A percentile compares a stretch with the other conserved stretches of the same genome.
Evolutionary conservation across 2,113 vertebrate species (phyloP).

Genomic region (Colossoma macropomum): DNA sequence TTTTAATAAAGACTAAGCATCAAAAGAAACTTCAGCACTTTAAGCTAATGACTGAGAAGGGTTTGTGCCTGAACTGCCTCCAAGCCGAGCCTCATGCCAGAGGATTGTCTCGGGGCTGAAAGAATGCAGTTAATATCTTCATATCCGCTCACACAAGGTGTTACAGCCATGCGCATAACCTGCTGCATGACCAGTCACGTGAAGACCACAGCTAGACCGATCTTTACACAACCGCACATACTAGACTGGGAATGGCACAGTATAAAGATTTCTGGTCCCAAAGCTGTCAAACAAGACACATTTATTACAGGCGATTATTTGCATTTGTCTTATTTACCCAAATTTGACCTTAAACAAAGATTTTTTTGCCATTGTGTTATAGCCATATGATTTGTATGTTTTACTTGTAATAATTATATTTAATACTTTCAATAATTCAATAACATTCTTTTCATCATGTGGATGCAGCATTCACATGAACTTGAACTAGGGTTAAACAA

Average conservation of each 20-base stretch:
- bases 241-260: slow-evolving; percentile 28
- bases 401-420: no score
- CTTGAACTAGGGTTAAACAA: no score
- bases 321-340: no score
- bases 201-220: slow-evolving; percentile 55
- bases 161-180: slow-evolving; percentile 66
- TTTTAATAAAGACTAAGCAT: slow-evolving; percentile 17
- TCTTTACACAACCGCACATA: slow-evolving; percentile 61
- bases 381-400: no score
- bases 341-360: no score
- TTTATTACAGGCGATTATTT: no score
- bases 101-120: slow-evolving; percentile 53
- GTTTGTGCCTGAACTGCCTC: slow-evolving; percentile 47
- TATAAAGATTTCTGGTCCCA: no score
- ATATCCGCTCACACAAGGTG: slow-evolving; percentile 62
- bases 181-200: slow-evolving; percentile 78
- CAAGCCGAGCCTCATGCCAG: slow-evolving; percentile 31
- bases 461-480: no score
- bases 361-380: no score
- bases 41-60: slow-evolving; percentile 47
- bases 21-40: slow-evolving; percentile 49
- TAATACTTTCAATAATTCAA: no score
- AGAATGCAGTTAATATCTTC: slow-evolving; percentile 57
- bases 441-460: no score
- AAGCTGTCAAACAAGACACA: no score